Percentiles rank a stretch among this genome's conserved stretches.
Evolutionary conservation across 2,113 vertebrate genomes (phyloP).

Genomic region (Solea senegalensis): DNA sequence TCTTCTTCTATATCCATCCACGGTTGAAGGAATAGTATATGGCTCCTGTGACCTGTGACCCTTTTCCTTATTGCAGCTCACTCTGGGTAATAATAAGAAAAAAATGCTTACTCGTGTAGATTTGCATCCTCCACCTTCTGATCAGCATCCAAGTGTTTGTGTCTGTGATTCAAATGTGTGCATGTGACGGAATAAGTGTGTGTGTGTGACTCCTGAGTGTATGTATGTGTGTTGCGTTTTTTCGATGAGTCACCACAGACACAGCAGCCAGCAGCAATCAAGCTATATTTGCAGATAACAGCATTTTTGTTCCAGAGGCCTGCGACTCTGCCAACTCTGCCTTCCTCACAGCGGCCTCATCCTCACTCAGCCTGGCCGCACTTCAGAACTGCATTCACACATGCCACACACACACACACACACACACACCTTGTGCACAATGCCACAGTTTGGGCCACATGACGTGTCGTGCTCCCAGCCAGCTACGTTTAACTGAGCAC

Average conservation of each 20-base stretch:
- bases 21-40: too few relatives aligned
- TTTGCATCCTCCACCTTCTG: too few relatives aligned
- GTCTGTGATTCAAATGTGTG: too few relatives aligned
- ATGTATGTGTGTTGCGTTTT: constrained; percentile 8
- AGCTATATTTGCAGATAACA: constrained; percentile 67
- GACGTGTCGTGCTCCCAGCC: neutral
- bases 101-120: too few relatives aligned
- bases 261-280: constrained; percentile 49
- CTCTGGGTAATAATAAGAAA: too few relatives aligned
- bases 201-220: constrained; percentile 9
- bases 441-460: neutral
- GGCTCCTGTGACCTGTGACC: too few relatives aligned
- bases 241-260: constrained; percentile 70
- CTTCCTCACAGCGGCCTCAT: constrained; percentile 48
- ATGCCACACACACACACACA: neutral
- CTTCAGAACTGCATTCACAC: constrained; percentile 27
- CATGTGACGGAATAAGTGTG: neutral
- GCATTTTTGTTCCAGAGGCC: constrained; percentile 53
- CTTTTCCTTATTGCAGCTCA: too few relatives aligned
- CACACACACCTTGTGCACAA: neutral
- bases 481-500: neutral
- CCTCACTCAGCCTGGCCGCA: constrained; percentile 8
- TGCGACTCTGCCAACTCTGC: constrained; percentile 57
- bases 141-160: too few relatives aligned
- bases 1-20: too few relatives aligned